Evolutionary conservation across 2,797 vertebrate genomes (phyloP).

Genomic region (Myioborus miniatus): DNA sequence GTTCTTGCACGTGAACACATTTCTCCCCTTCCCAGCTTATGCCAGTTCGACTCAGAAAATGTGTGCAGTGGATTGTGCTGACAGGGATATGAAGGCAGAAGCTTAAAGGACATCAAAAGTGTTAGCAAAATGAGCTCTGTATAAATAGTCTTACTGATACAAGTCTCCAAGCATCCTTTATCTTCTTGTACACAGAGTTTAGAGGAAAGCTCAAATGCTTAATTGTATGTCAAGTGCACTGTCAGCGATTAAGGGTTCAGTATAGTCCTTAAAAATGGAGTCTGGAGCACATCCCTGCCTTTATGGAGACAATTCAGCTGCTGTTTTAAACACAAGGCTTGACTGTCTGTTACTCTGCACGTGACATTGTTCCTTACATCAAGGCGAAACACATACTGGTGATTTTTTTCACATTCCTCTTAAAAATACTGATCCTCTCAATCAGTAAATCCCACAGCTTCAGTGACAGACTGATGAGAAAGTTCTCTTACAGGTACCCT

Average conservation of each 20-base stretch:
- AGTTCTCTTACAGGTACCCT: background rate
- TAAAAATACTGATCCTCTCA: background rate
- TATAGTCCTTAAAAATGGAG: background rate
- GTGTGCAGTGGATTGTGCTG: background rate
- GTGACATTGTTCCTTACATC: background rate
- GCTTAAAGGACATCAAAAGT: background rate
- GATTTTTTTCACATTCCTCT: background rate
- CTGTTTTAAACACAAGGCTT: background rate
- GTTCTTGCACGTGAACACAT: background rate
- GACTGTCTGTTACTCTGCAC: background rate
- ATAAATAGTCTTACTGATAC: background rate
- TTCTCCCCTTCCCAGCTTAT: background rate
- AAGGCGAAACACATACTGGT: background rate
- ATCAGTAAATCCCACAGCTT: background rate
- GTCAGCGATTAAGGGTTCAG: background rate
- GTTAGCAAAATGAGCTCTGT: background rate
- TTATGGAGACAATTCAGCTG: background rate
- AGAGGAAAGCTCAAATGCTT: background rate
- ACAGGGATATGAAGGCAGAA: background rate
- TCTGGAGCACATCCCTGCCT: background rate
- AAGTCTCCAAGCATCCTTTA: constrained; percentile 9
- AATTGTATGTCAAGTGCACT: background rate
- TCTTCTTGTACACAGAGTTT: background rate
- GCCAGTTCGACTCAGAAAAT: background rate
- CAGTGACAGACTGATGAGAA: background rate